Evolutionary conservation across 2,888 invertebrate genomes (phyloP).

Genomic region (Cephus pulcher): DNA sequence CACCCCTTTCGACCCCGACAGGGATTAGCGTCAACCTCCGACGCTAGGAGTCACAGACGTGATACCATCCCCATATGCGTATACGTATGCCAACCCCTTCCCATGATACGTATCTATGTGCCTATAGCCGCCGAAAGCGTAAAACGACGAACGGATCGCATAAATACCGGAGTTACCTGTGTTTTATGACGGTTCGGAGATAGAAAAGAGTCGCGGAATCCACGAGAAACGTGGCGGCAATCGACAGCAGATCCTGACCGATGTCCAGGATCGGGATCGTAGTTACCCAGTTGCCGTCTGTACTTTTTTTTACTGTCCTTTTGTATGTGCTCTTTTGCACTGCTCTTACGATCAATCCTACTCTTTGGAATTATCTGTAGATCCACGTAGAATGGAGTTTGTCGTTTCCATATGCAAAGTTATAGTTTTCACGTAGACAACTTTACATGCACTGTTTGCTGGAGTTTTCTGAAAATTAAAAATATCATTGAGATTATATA

Average conservation of each 20-base stretch:
- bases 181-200: conserved; percentile 59
- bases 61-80: conserved; percentile 14
- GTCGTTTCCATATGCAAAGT: background rate
- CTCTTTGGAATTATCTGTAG: background rate
- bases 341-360: background rate
- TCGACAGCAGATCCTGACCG: conserved; percentile 65
- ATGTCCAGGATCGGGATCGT: conserved; percentile 42
- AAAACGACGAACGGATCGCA: conserved; percentile 54
- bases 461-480: background rate
- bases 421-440: background rate
- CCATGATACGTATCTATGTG: conserved; percentile 14
- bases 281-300: background rate
- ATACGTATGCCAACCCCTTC: conserved; percentile 3
- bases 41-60: conserved; percentile 34
- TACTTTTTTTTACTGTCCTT: background rate
- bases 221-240: conserved; percentile 43
- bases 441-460: background rate
- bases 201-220: conserved; percentile 37
- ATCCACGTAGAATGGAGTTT: background rate
- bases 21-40: conserved; percentile 64
- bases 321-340: background rate
- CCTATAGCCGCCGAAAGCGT: conserved; percentile 29
- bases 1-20: conserved; percentile 57
- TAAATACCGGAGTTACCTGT: conserved; percentile 66
- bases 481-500: background rate